phyloP scores from a whole-genome alignment of 2,797 vertebrate species.

The Tragelaphus oryx region DNA sequence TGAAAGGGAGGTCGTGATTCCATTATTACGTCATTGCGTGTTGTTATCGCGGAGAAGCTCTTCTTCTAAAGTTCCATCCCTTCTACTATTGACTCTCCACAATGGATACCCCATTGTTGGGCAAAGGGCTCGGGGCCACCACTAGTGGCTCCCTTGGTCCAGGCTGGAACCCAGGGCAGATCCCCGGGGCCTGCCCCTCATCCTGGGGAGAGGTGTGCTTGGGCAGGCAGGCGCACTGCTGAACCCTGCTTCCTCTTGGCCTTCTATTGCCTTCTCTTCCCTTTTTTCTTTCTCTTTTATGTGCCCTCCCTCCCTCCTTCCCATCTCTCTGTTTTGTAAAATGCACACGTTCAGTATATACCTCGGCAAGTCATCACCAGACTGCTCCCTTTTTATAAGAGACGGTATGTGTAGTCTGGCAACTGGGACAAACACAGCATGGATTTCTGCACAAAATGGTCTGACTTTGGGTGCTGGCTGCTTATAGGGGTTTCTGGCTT shows the following conservation, averaged over 20 bases:
- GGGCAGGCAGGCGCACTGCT: neutral
- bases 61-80: neutral
- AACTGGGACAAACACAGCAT: neutral
- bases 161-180: neutral
- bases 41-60: neutral
- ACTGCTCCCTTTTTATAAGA: neutral
- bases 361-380: neutral
- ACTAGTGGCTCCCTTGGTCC: accelerated
- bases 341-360: neutral
- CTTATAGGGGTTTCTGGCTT: neutral
- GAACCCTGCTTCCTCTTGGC: accelerated
- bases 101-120: neutral
- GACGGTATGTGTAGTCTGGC: neutral
- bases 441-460: neutral
- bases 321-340: neutral
- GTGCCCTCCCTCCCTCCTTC: too few species aligned
- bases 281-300: neutral
- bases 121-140: neutral
- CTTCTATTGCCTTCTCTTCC: neutral
- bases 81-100: neutral
- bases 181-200: neutral
- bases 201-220: neutral
- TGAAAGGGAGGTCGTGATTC: neutral
- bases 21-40: neutral
- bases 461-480: neutral